Evolutionary conservation across 2,888 invertebrate species (phyloP), one percentile per base, ranked within the genome.

Genomic region (Diarsia rubi): DNA sequence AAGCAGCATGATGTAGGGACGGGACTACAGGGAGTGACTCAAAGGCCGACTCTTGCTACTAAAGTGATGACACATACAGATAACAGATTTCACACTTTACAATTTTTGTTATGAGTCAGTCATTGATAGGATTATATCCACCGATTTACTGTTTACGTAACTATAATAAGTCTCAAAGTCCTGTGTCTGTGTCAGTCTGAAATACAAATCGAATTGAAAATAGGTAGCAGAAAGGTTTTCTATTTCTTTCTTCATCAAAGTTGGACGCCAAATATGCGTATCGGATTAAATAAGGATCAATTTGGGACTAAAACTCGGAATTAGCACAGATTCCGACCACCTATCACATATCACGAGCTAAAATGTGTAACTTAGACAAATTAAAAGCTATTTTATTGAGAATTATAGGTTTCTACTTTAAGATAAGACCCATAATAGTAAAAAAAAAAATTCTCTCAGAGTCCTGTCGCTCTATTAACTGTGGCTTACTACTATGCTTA

Each of bases 41-140:
- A 74, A 60, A 21, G 11, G 9, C 19, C 52, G 16, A n/a, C 37
- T 24, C 31, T 45, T 45, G 19, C 12, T 45, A 54, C 60, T 44
- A 8, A 71, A 19, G 42, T 45, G 37, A 74, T 74, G 74, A 52
- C 49, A 44, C 27, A 73, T 62, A 16, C 24, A 73, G 37, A n/a
- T 75, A 63, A 16, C 12, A 24, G 0, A 27, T 21, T 52, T 62
- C 44, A 37, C 19, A 52, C 21, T 44, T 37, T 69, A 31, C 24
- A 21, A 8, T 45, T 72, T 8, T 16, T 8, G 21, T 24, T 49
- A 42, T 27, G 47, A 73, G 31, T 57, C 24, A 37, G 9, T 60
- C 27, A 68, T 27, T 21, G 11, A 24, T 45, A 37, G 19, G 0
- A 69, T n/a, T 21, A 27, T 5, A 37, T 69, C 1, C 9, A 54